These are phyloP conservation scores for Oncorhynchus mykiss DNA, from an alignment of 2,113 vertebrate genomes.

Conservation along the genomic window DNA sequence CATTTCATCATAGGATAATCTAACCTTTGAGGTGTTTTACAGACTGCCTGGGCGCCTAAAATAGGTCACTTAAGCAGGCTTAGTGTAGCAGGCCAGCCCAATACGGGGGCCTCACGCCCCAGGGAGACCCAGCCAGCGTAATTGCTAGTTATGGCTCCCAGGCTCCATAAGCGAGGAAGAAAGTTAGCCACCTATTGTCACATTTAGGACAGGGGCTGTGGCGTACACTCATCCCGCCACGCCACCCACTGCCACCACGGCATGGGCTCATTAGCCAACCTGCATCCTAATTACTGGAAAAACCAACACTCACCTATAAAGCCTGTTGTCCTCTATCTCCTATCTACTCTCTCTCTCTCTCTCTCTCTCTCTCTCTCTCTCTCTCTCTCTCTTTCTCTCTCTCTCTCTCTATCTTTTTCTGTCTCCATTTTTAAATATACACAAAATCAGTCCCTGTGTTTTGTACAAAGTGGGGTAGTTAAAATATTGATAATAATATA, in stretches of 20 bases:
- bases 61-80: conserved; percentile 74
- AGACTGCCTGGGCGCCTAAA: conserved; percentile 59
- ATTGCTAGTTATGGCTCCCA: conserved; percentile 71
- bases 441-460: conserved; percentile 57
- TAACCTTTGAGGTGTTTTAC: conserved; percentile 75
- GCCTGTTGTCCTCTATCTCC: conserved; percentile 20
- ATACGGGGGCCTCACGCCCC: conserved; percentile 44
- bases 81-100: conserved; percentile 54
- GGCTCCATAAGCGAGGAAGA: conserved; percentile 56
- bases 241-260: not conserved
- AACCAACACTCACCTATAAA: conserved; percentile 9
- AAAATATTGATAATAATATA: conserved; percentile 55
- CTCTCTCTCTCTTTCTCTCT: conserved; percentile 46
- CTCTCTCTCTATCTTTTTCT: conserved; percentile 37
- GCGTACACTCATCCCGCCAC: conserved; percentile 13
- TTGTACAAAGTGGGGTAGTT: conserved; percentile 68
- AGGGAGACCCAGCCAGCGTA: conserved; percentile 60
- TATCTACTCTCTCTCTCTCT: not conserved
- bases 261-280: conserved; percentile 57
- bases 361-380: not conserved
- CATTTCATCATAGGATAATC: conserved; percentile 73
- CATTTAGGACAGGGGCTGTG: conserved; percentile 62
- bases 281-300: conserved; percentile 71
- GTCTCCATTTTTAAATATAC: conserved; percentile 50
- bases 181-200: conserved; percentile 63